Base-by-base conservation (phyloP, 2,113 vertebrate genomes). In the Furnarius figulus region DNA sequence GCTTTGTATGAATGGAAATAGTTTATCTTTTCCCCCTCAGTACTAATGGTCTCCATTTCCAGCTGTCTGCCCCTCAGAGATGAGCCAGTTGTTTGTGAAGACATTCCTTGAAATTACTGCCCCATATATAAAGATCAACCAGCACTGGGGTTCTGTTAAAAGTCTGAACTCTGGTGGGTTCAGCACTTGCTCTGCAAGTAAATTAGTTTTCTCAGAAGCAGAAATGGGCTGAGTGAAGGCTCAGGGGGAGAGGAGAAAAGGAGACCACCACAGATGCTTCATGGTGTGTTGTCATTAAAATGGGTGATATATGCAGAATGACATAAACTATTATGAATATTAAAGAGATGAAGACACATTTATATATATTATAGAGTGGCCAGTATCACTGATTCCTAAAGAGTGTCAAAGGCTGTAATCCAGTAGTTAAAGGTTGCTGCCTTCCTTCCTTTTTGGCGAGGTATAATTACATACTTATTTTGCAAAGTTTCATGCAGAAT, bases 171-270 rank as follows among this genome's bases (percentile, higher is more conserved):
- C 65, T 52, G 19, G 25, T 0, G 6, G 47, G 61, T 72, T 95
- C 73, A 78, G 73, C 56, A 82, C 42, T 19, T 63, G 44, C 47
- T 85, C 22, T 62, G 39, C 14, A n/a, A 79, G 49, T n/a, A 79
- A 91, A 91, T 91, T 61, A 52, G 27, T 85, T 93, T 89, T 52
- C 81, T 68, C 70, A 79, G 82, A 71, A 85, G 62, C 85, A 75
- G 81, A 78, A 89, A 76, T 52, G 56, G 53, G 87, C 47, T 94
- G 77, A 85, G 23, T 12, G 52, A 66, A 71, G 24, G 56, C 52
- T 67, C 15, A 42, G 52, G 35, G 20, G 61, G 12, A 81, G 61
- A 79, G 70, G 12, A 87, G 66, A 37, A 84, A 82, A 50, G 11
- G 30, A 76, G 27, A 14, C 19, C 74, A n/a, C 44, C 67, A 47